These are phyloP conservation scores for Gambusia holbrooki DNA, from an alignment of 2,113 vertebrate genomes.

Conservation along the genomic window DNA sequence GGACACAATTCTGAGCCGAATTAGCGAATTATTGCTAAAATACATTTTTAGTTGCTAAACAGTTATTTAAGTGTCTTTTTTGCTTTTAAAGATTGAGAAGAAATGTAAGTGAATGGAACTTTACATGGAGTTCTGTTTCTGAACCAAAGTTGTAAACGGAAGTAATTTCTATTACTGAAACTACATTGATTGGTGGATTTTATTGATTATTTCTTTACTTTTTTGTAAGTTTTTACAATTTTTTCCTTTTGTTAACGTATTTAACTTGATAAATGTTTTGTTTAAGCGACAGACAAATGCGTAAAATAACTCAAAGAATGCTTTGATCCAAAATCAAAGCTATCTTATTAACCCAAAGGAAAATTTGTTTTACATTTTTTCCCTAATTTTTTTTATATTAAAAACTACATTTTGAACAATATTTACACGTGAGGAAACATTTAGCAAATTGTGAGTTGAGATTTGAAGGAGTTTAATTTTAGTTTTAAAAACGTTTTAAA, in stretches of 20 bases:
- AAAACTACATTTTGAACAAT: no score
- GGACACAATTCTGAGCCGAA: neutral
- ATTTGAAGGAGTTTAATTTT: no score
- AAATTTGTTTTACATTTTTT: no score
- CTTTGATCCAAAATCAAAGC: no score
- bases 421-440: no score
- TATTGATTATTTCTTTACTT: neutral
- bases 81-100: accelerated
- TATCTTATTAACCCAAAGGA: no score
- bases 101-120: neutral
- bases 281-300: no score
- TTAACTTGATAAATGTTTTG: neutral
- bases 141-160: neutral
- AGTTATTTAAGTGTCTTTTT: neutral
- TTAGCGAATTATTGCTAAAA: accelerated
- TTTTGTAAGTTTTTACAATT: neutral
- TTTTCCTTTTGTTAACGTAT: neutral
- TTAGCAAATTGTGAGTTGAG: no score
- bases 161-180: neutral
- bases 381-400: no score
- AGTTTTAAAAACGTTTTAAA: no score
- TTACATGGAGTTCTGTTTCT: neutral
- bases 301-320: no score
- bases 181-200: neutral
- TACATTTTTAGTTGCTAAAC: neutral